phyloP scores from a whole-genome alignment of 2,797 vertebrate species.

The Dendrocincla tyrannina region DNA sequence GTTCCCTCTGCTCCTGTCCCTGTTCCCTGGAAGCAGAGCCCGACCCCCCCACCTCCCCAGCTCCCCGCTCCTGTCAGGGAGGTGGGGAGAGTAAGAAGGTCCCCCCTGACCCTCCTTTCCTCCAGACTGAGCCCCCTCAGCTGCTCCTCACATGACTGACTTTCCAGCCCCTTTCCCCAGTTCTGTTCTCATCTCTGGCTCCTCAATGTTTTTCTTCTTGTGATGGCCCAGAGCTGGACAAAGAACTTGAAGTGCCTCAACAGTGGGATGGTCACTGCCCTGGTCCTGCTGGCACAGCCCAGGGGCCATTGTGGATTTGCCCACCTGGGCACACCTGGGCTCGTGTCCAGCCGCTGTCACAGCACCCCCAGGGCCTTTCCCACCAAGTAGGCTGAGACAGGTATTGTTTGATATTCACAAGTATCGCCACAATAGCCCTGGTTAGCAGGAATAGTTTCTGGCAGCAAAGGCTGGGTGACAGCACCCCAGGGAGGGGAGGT shows the following conservation, averaged over 20 bases:
- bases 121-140: not conserved
- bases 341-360: not conserved
- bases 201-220: not conserved
- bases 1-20: not conserved
- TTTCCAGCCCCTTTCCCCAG: not conserved
- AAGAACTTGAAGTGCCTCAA: not conserved
- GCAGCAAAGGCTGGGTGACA: not conserved
- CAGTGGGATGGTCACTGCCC: not conserved
- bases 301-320: too few relatives aligned
- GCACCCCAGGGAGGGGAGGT: not conserved
- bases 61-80: not conserved
- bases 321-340: not conserved
- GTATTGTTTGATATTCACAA: not conserved
- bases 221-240: not conserved
- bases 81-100: not conserved
- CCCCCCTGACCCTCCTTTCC: not conserved
- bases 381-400: not conserved
- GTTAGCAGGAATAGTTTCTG: not conserved
- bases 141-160: not conserved
- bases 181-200: not conserved
- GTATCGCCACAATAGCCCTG: not conserved
- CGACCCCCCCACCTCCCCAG: not conserved
- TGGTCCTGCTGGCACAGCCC: not conserved
- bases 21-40: not conserved
- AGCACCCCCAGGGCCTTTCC: not conserved